A percentile compares a stretch with the other conserved stretches of the same genome.
These are phyloP conservation scores for Drosophila seguyi DNA, from an alignment of 1,140 invertebrate species.

Conservation along the genomic window DNA sequence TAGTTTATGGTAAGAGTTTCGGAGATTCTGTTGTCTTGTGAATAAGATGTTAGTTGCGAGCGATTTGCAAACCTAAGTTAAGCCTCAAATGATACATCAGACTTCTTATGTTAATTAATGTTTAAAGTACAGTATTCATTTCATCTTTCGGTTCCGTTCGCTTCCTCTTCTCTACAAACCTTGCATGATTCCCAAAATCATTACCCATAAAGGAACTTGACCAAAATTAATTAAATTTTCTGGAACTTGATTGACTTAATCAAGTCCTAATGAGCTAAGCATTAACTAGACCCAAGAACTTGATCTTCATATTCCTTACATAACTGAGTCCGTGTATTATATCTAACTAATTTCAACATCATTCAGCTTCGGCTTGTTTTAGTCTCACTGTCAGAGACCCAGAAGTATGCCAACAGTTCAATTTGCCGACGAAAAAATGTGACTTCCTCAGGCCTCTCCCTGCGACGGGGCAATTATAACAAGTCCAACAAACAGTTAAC, in stretches of 20 bases:
- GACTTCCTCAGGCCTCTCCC: slow-evolving; percentile 14
- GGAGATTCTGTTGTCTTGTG: not conserved
- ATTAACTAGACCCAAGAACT: not conserved
- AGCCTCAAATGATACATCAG: not conserved
- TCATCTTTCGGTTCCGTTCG: not conserved
- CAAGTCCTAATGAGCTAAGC: not conserved
- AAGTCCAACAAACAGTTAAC: slow-evolving; percentile 45
- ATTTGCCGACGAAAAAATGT: slow-evolving; percentile 20
- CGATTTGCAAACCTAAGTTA: not conserved
- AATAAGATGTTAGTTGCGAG: not conserved
- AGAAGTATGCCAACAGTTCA: slow-evolving; percentile 23
- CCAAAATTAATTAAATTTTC: not conserved
- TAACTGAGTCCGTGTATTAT: slow-evolving; percentile 5
- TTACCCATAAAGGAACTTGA: not conserved
- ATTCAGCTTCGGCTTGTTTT: not conserved
- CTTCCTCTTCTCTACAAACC: not conserved
- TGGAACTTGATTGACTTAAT: not conserved
- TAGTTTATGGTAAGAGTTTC: not conserved
- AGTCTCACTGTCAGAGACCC: slow-evolving; percentile 10
- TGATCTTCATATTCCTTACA: slow-evolving; percentile 3
- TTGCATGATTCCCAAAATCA: not conserved
- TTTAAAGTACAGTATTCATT: not conserved
- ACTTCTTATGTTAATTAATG: not conserved
- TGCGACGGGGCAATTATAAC: slow-evolving; percentile 52
- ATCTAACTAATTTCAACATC: slow-evolving; percentile 34